Evolutionary conservation across 2,797 vertebrate species (phyloP).

Genomic region (Limosa lapponica): DNA sequence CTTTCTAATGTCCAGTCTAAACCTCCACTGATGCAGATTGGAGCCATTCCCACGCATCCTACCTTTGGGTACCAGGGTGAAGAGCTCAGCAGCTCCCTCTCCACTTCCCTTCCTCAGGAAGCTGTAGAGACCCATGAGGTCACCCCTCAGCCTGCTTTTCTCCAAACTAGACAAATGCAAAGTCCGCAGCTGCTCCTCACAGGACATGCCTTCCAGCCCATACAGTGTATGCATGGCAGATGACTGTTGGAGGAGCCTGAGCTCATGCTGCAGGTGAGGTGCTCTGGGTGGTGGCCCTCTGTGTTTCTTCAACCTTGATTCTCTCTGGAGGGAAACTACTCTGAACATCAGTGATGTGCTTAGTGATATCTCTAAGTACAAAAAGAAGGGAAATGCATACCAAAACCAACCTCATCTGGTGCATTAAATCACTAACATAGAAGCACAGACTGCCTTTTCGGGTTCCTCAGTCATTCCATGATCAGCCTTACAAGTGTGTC

Average conservation of each 20-base stretch:
- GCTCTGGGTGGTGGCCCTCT: not conserved
- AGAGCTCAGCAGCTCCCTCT: not conserved
- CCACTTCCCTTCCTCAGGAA: no score
- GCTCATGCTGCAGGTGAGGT: rapidly evolving
- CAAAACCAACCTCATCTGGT: not conserved
- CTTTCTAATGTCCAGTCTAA: not conserved
- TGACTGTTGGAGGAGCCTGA: not conserved
- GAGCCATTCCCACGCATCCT: not conserved
- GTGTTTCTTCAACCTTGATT: not conserved
- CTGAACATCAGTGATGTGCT: not conserved
- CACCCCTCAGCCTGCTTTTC: not conserved
- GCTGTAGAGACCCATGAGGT: not conserved
- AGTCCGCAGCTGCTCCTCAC: rapidly evolving
- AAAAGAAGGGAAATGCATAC: not conserved
- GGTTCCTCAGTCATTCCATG: not conserved
- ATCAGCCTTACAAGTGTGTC: not conserved
- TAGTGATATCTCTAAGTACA: not conserved
- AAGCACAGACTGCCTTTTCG: not conserved
- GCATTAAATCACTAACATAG: not conserved
- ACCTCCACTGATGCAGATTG: not conserved
- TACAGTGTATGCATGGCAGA: not conserved
- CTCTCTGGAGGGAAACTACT: not conserved
- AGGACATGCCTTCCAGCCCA: not conserved
- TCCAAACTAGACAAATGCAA: not conserved
- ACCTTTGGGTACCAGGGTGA: not conserved